Evolutionary conservation across 1,140 invertebrate species (phyloP).

Genomic region (Dreissena polymorpha): DNA sequence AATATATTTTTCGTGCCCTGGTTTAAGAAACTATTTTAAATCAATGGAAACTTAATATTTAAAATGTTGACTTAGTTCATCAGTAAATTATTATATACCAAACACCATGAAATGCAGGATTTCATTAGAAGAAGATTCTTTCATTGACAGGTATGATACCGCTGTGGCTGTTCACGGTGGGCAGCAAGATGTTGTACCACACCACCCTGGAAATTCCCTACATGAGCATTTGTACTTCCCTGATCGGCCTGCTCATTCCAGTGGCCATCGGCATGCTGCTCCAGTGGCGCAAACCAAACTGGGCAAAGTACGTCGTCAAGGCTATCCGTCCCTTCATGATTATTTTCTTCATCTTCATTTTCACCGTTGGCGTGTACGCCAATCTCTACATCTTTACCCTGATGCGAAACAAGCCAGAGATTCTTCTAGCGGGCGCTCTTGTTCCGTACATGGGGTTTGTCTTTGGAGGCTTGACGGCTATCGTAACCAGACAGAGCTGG

Average conservation of each 20-base stretch:
- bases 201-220: conserved; percentile 87
- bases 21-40: neutral
- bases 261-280: conserved; percentile 87
- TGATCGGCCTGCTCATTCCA: conserved; percentile 90
- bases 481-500: conserved; percentile 59
- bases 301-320: conserved; percentile 63
- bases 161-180: conserved; percentile 95
- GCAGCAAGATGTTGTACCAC: conserved; percentile 85
- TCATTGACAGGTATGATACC: conserved; percentile 91
- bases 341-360: conserved; percentile 91
- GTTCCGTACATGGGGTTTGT: conserved; percentile 93
- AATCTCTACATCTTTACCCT: conserved; percentile 96
- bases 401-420: conserved; percentile 80
- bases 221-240: conserved; percentile 87
- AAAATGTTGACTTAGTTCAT: neutral
- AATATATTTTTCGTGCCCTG: neutral
- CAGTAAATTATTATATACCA: neutral
- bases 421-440: conserved; percentile 89
- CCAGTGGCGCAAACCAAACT: conserved; percentile 81
- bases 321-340: conserved; percentile 86
- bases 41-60: neutral
- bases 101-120: neutral
- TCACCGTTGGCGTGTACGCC: conserved; percentile 94
- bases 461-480: conserved; percentile 82
- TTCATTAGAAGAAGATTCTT: conserved; percentile 14